Base-by-base conservation (phyloP, 2,888 invertebrate genomes). In the Metacarcinus magister region DNA sequence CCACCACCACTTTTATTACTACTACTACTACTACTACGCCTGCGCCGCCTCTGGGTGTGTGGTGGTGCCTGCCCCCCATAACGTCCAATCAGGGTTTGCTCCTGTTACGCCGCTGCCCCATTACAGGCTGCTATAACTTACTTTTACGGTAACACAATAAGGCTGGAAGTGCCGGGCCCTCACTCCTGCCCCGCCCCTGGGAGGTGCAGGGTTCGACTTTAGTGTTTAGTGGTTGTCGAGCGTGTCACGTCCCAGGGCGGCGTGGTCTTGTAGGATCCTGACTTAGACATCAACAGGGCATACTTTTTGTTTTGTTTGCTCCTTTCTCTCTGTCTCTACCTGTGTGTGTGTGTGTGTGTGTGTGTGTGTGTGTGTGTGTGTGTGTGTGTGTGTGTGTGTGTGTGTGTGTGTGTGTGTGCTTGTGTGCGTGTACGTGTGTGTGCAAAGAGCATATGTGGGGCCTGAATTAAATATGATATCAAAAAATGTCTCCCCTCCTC, bases 101-200 rank as follows among this genome's bases (percentile, higher is more conserved):
- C 75, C 75, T 23, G 5, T 75, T 75, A 75, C 75, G 75, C 75
- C 75, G 28, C 75, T 5, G 75, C 75, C 75, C 67, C 75, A 75
- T 75, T n/a, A 75, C 75, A 23, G 23, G 75, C 23, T 28, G 75
- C 28, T 23, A 75, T 75, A 75, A 75, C 75, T 75, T 75, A 75
- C 75, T 75, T 75, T 75, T 28, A 75, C 28, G 75, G 75, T 75
- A 75, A 28, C 28, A n/a, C 75, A 75, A 75, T n/a, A 75, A 23
- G 75, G 75, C 75, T 75, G 75, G 75, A 75, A 75, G 75, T 75
- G 75, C n/a, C 75, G 75, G 7, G n/a, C 75, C 19, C 67, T n/a
- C 28, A 75, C 3, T 7, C 75, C 75, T n/a, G 75, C 75, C 75
- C 75, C 75, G 0, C 60, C 28, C 75, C 75, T n/a, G n/a, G 75